A percentile compares a stretch with the other conserved stretches of the same genome.
Evolutionary conservation across 2,797 vertebrate species (phyloP).

Genomic region (Mycteria americana): DNA sequence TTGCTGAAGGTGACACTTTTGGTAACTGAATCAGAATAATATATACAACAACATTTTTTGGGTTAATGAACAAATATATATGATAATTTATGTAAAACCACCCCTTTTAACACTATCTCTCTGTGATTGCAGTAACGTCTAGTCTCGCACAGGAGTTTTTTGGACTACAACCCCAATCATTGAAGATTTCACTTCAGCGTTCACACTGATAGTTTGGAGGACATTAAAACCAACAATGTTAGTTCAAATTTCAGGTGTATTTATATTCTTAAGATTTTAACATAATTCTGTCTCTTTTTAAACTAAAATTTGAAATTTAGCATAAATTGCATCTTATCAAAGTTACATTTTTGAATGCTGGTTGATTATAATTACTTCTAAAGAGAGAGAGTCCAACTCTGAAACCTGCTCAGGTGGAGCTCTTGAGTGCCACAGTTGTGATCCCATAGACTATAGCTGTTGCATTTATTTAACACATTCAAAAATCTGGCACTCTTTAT

Average conservation of each 20-base stretch:
- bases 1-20: neutral
- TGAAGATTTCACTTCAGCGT: neutral
- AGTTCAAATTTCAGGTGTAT: neutral
- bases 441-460: neutral
- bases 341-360: constrained; percentile 5
- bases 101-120: neutral
- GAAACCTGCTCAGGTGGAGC: neutral
- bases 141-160: neutral
- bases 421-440: neutral
- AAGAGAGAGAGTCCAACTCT: neutral
- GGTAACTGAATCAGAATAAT: constrained; percentile 1
- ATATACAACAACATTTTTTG: neutral
- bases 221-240: neutral
- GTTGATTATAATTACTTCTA: constrained; percentile 16
- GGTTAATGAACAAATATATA: constrained; percentile 12
- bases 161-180: neutral
- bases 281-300: neutral
- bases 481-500: neutral
- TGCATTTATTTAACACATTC: neutral
- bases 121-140: neutral
- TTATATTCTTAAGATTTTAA: neutral
- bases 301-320: constrained; percentile 1
- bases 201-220: neutral
- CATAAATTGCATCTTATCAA: neutral
- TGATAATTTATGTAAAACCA: neutral